These are phyloP conservation scores for Stratiolaelaps scimitus DNA, from an alignment of 1,140 invertebrate genomes.

Conservation along the genomic window DNA sequence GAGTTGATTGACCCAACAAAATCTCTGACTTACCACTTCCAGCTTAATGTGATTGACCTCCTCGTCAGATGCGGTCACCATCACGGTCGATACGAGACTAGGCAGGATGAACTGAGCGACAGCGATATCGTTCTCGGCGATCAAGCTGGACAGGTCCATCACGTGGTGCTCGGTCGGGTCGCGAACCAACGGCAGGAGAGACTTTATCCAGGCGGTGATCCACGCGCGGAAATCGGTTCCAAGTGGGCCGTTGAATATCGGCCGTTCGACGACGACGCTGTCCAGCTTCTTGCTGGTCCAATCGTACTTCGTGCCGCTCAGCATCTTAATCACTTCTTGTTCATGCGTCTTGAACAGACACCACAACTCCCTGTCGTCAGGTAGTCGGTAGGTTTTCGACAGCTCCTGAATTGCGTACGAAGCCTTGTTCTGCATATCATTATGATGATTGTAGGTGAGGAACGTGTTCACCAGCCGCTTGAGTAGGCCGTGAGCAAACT, in stretches of 20 bases:
- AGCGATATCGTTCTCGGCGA: background rate
- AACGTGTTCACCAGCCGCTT: slow-evolving; percentile 7
- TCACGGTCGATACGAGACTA: slow-evolving; percentile 16
- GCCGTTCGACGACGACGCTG: background rate
- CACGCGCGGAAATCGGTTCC: slow-evolving; percentile 11
- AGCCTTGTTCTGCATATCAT: slow-evolving; percentile 26
- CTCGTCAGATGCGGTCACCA: slow-evolving; percentile 18
- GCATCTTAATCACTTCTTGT: slow-evolving; percentile 17
- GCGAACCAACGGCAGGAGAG: slow-evolving; percentile 1
- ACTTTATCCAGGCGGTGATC: slow-evolving; percentile 26
- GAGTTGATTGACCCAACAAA: background rate
- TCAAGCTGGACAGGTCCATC: slow-evolving; percentile 10
- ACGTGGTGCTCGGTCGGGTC: slow-evolving; percentile 1
- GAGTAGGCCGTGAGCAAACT: slow-evolving; percentile 15
- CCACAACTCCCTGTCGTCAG: slow-evolving; percentile 18
- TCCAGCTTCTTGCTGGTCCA: background rate
- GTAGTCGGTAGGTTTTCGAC: slow-evolving; percentile 13
- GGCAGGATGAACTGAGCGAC: slow-evolving; percentile 25
- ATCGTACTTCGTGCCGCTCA: slow-evolving; percentile 19
- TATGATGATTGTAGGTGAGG: slow-evolving; percentile 18
- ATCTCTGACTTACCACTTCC: slow-evolving; percentile 9
- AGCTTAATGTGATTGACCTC: background rate
- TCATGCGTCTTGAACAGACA: slow-evolving; percentile 3
- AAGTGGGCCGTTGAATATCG: slow-evolving; percentile 9
- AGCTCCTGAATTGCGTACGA: slow-evolving; percentile 20